Conservation (phyloP, 2,888 invertebrate genomes). For the Pedicia rivosa region DNA sequence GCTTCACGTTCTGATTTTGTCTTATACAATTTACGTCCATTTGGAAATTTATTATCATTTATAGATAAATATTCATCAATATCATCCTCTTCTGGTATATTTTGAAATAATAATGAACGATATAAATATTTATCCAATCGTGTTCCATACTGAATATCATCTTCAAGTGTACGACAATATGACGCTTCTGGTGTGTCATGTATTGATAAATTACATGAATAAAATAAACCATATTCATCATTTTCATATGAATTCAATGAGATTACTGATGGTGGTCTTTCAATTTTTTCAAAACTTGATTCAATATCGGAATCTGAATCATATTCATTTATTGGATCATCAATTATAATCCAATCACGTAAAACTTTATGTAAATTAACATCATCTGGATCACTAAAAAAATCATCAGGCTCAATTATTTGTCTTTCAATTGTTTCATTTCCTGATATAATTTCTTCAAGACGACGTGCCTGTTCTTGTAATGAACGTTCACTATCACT, state of each 20-base stretch:
- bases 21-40: no score
- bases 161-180: neutral
- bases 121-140: no score
- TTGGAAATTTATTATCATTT: no score
- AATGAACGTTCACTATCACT: no score
- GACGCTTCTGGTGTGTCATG: neutral
- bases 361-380: constrained; percentile 26
- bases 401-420: no score
- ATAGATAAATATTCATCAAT: no score
- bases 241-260: constrained; percentile 5
- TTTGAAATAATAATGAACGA: no score
- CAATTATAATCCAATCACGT: constrained; percentile 27
- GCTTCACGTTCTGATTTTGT: constrained; percentile 25
- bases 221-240: constrained; percentile 2
- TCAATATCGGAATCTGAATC: neutral
- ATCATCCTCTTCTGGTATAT: no score
- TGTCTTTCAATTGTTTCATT: no score
- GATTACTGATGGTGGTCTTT: constrained; percentile 5
- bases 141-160: neutral
- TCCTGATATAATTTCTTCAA: no score
- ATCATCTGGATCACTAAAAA: constrained; percentile 26
- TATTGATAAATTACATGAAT: neutral
- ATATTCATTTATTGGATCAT: constrained; percentile 8
- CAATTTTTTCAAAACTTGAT: constrained; percentile 1
- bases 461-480: no score